Evolutionary conservation across 1,140 invertebrate species (phyloP), one percentile per base, ranked within the genome.

Genomic region (Zaprionus ghesquierei): DNA sequence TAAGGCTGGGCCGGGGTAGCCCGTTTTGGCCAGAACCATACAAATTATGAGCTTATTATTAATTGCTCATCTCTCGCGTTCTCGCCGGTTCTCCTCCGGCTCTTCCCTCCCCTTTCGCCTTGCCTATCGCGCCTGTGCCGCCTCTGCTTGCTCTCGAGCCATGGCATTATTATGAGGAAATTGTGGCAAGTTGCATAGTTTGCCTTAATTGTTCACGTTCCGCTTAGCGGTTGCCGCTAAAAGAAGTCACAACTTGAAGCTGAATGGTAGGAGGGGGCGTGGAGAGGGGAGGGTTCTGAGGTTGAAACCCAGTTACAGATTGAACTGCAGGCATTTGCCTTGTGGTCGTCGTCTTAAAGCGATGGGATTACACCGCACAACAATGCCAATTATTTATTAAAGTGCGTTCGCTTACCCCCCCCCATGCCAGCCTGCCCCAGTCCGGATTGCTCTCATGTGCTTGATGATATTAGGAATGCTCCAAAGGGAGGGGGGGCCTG

Each of bases 41-140:
- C 80, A 89, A 89, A 89, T 89, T 89, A 89, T 89, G 85, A 89
- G 85, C 77, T 71, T 81, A 85, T 89, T 89, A 89, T 89, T 89
- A 87, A 87, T 87, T 87, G 84, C 73, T 54, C 66, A 70, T 46
- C 44, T 87, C 62, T 62, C 49, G 54, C 41, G 35, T 15, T 41
- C 35, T 8, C 35, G n/a, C 35, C 6, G n/a, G 5, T n/a, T n/a
- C 35, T 15, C 13, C n/a, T 8, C n/a, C 5, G 35, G 5, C 35
- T n/a, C n/a, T 6, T 5, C 35, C 35, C 35, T 0, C 5, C n/a
- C 35, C 13, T n/a, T n/a, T n/a, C n/a, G n/a, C n/a, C n/a, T n/a
- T n/a, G n/a, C n/a, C n/a, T n/a, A n/a, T n/a, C n/a, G n/a, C n/a
- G n/a, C 33, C 18, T 1, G 13, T 20, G 6, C 2, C 1, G 15